Conservation (phyloP, 1,140 invertebrate species). For the Episyrphus balteatus region DNA sequence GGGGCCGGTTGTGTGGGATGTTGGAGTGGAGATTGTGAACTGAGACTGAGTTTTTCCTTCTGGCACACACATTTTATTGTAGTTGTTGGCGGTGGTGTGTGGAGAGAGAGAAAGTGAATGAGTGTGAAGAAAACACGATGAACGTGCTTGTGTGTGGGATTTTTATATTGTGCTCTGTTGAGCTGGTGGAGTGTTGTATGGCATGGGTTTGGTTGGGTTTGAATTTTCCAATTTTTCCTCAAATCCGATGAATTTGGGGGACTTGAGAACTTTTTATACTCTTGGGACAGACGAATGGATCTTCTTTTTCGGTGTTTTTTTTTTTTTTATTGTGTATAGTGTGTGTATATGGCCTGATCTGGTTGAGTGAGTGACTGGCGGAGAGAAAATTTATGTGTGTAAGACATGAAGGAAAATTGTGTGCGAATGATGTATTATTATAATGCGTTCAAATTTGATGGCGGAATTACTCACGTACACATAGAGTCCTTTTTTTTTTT, state of each 20-base stretch:
- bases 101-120: too few species aligned
- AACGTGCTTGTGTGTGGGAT: too few species aligned
- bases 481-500: not conserved
- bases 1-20: not conserved
- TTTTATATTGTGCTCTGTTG: too few species aligned
- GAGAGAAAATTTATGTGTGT: conserved; percentile 1
- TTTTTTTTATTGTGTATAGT: not conserved
- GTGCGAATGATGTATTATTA: conserved; percentile 1
- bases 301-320: not conserved
- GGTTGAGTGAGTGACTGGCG: not conserved
- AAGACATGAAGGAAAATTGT: not conserved
- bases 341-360: not conserved
- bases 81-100: too few species aligned
- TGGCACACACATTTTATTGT: too few species aligned
- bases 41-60: not conserved
- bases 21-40: not conserved
- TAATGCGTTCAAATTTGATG: not conserved
- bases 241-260: too few species aligned
- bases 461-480: not conserved
- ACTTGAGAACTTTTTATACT: too few species aligned
- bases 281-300: too few species aligned
- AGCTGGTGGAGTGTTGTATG: too few species aligned
- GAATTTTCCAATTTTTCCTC: not conserved
- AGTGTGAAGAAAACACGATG: too few species aligned
- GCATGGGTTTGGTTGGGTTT: not conserved